Evolutionary conservation across 2,888 invertebrate species (phyloP), one percentile per base, ranked within the genome.

Genomic region (Leptinotarsa rubiginosa): DNA sequence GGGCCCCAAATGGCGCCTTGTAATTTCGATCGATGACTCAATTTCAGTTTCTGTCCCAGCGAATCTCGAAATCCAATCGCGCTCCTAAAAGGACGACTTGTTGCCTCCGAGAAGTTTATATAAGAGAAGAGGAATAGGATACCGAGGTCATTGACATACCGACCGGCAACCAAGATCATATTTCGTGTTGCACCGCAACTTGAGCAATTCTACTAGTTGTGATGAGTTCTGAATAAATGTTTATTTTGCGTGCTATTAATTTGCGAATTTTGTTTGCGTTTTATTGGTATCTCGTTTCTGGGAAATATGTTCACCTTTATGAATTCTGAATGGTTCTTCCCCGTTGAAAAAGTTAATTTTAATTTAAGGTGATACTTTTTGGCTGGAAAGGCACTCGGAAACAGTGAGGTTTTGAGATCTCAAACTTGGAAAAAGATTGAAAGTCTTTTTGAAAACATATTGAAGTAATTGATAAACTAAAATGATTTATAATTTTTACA

Each of bases 121-220:
- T 62, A 41, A 62, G 41, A 62, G 67, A 67, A 54, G 16, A 47
- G 47, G 20, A 65, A 47, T 54, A 52, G 67, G 70, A 70, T 70
- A 74, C 62, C 62, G 66, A 71, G 74, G 74, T 74, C 74, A 64
- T 74, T 71, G 74, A 74, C 74, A 71, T 54, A 62, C 25, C 59
- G 74, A 67, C 67, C 52, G 62, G 62, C 62, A 62, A 62, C 41
- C n/a, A 52, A 71, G 70, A 74, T 74, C 59, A 71, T 68, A 71
- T 74, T 74, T 70, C 71, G 74, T 31, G 62, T 62, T 62, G 62
- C 41, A 41, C 62, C 62, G 62, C 62, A 69, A 73, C 69, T 69
- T 65, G 73, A 69, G 73, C 65, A 69, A 65, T 59, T 68, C 18
- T 25, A 56, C 56, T 56, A 20, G 20, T 69, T 65, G 69, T 69